Conservation (phyloP, 2,888 invertebrate species). For the Thymelicus acteon region DNA sequence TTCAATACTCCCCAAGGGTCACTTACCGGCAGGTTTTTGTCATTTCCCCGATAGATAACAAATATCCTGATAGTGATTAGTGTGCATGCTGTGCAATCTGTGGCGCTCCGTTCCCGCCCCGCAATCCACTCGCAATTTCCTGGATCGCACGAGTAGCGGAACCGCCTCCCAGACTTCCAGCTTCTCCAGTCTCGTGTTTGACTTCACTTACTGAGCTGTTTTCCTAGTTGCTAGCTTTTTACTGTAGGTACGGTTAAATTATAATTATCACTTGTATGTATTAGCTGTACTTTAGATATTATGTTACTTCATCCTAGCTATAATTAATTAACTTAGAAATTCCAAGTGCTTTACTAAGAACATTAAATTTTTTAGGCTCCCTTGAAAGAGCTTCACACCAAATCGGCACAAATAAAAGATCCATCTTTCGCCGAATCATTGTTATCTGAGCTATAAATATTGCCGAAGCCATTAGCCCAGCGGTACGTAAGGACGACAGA, state of each 20-base stretch:
- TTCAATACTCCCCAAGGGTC: no score
- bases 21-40: no score
- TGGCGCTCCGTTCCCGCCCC: slow-evolving; percentile 51
- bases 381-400: background rate
- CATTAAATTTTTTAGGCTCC: no score
- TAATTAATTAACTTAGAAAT: no score
- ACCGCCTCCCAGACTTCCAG: slow-evolving; percentile 47
- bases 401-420: slow-evolving; percentile 22
- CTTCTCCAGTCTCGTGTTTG: background rate
- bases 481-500: slow-evolving; percentile 43
- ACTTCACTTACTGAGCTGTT: background rate
- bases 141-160: slow-evolving; percentile 56
- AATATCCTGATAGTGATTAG: slow-evolving; percentile 41
- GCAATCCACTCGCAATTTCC: slow-evolving; percentile 57
- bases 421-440: slow-evolving; percentile 32
- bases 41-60: background rate
- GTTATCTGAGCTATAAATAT: slow-evolving; percentile 52
- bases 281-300: background rate
- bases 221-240: background rate
- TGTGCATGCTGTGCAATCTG: slow-evolving; percentile 49
- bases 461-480: slow-evolving; percentile 52
- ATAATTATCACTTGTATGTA: background rate
- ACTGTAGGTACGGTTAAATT: background rate
- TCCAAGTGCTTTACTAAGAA: no score
- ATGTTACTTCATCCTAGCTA: no score